A percentile compares a stretch with the other conserved stretches of the same genome.
Conservation (phyloP, 2,888 invertebrate genomes). For the Caprella mutica region DNA sequence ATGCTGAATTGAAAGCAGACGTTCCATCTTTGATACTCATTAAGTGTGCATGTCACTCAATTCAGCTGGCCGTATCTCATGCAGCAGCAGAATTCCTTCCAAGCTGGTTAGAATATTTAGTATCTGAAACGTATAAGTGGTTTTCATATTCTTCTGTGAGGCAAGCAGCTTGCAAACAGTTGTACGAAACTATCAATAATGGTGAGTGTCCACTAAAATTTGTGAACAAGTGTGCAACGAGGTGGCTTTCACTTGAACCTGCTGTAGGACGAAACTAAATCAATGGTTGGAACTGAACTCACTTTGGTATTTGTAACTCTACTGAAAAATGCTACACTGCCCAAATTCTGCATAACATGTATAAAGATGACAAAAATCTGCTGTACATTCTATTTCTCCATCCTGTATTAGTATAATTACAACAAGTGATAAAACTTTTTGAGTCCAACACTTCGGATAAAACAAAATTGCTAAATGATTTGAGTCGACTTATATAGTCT, state of each 20-base stretch:
- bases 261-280: slow-evolving; percentile 8
- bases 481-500: slow-evolving; percentile 8
- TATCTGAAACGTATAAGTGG: slow-evolving; percentile 6
- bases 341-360: slow-evolving; percentile 6
- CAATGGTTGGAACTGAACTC: slow-evolving; percentile 12
- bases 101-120: slow-evolving; percentile 11
- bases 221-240: slow-evolving; percentile 7
- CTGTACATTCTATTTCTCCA: not conserved
- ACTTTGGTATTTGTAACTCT: slow-evolving; percentile 3
- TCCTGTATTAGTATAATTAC: slow-evolving; percentile 7
- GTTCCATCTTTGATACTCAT: slow-evolving; percentile 6
- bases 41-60: not conserved
- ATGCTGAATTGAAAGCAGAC: slow-evolving; percentile 11
- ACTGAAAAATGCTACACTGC: slow-evolving; percentile 13
- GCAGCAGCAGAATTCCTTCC: not conserved
- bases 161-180: not conserved
- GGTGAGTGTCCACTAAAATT: slow-evolving; percentile 4
- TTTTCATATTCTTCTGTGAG: slow-evolving; percentile 6
- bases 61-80: slow-evolving; percentile 5
- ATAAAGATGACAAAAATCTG: slow-evolving; percentile 2
- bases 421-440: slow-evolving; percentile 10
- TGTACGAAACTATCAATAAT: slow-evolving; percentile 2
- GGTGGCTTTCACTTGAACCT: slow-evolving; percentile 10
- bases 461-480: slow-evolving; percentile 7
- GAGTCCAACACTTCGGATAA: slow-evolving; percentile 6